Evolutionary conservation across 1,140 invertebrate genomes (phyloP).

Genomic region (Heliconius eleuchia): DNA sequence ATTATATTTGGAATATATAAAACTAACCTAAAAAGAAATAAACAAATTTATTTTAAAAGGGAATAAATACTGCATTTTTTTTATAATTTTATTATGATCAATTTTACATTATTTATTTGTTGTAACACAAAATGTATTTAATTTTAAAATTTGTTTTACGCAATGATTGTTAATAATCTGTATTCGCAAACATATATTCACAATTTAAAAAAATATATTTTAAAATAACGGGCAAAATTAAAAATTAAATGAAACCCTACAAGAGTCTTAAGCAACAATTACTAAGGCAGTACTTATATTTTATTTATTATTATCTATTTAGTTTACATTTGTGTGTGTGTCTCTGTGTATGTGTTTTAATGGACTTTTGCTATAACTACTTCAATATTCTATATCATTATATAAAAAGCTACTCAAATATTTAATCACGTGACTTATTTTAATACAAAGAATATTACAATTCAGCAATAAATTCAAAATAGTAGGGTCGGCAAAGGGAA

Average conservation of each 20-base stretch:
- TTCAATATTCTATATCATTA: conserved; percentile 2
- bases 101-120: not conserved
- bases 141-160: not conserved
- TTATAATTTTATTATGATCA: not conserved
- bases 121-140: not conserved
- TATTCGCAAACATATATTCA: not conserved
- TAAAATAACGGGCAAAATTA: not conserved
- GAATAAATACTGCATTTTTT: conserved; percentile 22
- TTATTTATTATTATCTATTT: conserved; percentile 22
- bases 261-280: conserved; percentile 14
- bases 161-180: not conserved
- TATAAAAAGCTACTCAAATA: conserved; percentile 30
- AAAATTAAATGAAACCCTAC: not conserved
- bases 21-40: conserved; percentile 19
- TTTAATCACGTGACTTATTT: conserved; percentile 7
- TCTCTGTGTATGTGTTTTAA: not conserved
- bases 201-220: not conserved
- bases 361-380: conserved; percentile 18
- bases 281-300: conserved; percentile 29
- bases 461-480: not conserved
- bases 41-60: conserved; percentile 9
- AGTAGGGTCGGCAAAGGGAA: no score
- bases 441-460: not conserved
- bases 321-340: conserved; percentile 12
- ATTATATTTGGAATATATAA: conserved; percentile 19